phyloP scores from a whole-genome alignment of 2,113 vertebrate species.

The Xiphophorus maculatus region DNA sequence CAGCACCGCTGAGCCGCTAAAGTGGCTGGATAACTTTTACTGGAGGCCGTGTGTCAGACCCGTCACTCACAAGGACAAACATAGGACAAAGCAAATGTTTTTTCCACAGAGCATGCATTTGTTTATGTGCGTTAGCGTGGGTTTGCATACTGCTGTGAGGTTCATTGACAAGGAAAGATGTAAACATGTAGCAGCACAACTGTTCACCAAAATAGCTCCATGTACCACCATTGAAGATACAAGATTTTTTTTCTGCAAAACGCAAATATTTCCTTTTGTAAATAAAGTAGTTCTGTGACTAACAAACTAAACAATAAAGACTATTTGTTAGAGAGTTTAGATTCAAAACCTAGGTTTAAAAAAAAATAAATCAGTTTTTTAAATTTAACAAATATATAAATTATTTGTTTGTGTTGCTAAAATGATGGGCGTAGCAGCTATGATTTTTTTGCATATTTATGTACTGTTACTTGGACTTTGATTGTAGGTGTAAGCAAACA shows the following conservation, averaged over 20 bases:
- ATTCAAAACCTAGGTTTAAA: no score
- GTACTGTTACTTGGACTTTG: background rate
- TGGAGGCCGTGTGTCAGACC: conserved; percentile 37
- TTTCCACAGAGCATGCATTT: conserved; percentile 5
- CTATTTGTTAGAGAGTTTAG: no score
- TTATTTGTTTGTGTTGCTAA: background rate
- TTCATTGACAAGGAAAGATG: background rate
- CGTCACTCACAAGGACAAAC: conserved; percentile 63
- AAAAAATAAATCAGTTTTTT: no score
- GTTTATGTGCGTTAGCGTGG: conserved; percentile 1
- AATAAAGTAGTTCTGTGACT: background rate
- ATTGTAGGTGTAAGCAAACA: background rate
- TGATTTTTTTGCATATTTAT: background rate
- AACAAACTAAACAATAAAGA: background rate
- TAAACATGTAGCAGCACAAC: background rate
- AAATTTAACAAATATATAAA: no score
- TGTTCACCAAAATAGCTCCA: background rate
- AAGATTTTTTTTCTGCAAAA: background rate
- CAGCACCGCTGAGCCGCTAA: conserved; percentile 51
- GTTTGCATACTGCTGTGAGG: background rate
- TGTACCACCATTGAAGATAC: background rate
- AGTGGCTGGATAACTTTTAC: conserved; percentile 64
- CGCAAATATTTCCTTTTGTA: background rate
- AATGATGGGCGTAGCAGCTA: background rate
- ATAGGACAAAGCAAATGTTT: conserved; percentile 46